Percentiles rank a stretch among this genome's conserved stretches.
Conservation (phyloP, 2,888 invertebrate genomes). For the Drosophila mimica region DNA sequence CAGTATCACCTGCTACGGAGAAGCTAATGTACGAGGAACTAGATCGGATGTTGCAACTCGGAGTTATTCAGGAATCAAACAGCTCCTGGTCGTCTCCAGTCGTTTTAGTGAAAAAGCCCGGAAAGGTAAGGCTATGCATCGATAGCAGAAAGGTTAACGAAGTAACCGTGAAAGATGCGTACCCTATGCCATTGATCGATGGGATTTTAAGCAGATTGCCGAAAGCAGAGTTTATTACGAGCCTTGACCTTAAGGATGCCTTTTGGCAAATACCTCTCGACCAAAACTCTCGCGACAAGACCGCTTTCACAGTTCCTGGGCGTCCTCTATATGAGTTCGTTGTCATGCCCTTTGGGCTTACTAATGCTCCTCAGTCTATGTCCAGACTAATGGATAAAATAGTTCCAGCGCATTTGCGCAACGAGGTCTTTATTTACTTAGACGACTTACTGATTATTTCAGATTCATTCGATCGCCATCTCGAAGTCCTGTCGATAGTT, state of each 20-base stretch:
- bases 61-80: neutral
- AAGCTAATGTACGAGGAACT: conserved; percentile 20
- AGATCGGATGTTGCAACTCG: conserved; percentile 5
- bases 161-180: neutral
- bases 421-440: neutral
- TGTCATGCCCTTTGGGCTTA: neutral
- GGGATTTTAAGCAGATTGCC: neutral
- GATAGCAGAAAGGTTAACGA: neutral
- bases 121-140: neutral
- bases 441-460: too few species aligned
- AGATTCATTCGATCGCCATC: too few species aligned
- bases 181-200: neutral
- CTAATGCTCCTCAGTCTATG: neutral
- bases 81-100: conserved; percentile 3
- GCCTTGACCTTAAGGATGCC: too few species aligned
- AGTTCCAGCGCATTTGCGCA: too few species aligned
- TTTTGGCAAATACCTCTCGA: neutral
- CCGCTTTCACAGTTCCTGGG: too few species aligned
- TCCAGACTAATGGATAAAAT: too few species aligned
- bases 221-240: conserved; percentile 1
- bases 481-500: too few species aligned
- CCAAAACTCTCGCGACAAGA: too few species aligned
- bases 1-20: too few species aligned
- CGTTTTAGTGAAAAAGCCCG: neutral
- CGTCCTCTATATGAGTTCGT: too few species aligned